phyloP scores from a whole-genome alignment of 2,888 invertebrate genomes.

The Cosmia trapezina region DNA sequence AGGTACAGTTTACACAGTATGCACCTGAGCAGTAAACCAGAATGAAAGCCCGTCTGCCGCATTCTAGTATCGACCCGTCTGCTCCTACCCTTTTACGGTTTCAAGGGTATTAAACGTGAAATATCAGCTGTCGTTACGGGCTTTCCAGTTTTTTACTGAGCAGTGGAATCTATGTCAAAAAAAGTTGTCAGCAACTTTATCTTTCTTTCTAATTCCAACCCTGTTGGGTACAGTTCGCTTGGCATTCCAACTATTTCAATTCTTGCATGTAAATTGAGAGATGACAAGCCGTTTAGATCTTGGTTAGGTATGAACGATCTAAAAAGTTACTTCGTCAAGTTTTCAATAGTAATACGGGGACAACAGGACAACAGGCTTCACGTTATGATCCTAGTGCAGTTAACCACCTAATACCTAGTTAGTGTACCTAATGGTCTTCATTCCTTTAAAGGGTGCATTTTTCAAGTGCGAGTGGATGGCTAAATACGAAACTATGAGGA shows the following conservation, averaged over 20 bases:
- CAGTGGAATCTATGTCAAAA: conserved; percentile 31
- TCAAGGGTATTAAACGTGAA: conserved; percentile 48
- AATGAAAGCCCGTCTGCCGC: conserved; percentile 70
- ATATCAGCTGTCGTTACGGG: conserved; percentile 30
- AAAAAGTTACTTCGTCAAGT: background rate
- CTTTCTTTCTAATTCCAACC: conserved; percentile 19
- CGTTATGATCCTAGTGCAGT: no score
- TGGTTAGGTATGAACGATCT: background rate
- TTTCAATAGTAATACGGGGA: background rate
- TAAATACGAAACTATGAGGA: no score
- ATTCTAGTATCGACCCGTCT: conserved; percentile 70
- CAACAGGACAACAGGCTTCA: background rate
- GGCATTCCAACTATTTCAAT: conserved; percentile 21
- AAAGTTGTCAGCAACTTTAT: conserved; percentile 25
- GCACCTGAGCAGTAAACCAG: conserved; percentile 63
- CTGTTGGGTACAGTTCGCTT: background rate
- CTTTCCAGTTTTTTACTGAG: conserved; percentile 32
- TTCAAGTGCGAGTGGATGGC: no score
- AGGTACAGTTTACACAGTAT: conserved; percentile 33
- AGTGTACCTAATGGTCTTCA: no score
- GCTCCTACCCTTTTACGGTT: conserved; percentile 61
- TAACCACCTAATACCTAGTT: no score
- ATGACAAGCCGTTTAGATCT: conserved; percentile 1
- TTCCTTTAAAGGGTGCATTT: no score
- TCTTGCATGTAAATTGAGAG: conserved; percentile 13